Base-by-base conservation (phyloP, 2,888 invertebrate species). In the Junonia oenone region DNA sequence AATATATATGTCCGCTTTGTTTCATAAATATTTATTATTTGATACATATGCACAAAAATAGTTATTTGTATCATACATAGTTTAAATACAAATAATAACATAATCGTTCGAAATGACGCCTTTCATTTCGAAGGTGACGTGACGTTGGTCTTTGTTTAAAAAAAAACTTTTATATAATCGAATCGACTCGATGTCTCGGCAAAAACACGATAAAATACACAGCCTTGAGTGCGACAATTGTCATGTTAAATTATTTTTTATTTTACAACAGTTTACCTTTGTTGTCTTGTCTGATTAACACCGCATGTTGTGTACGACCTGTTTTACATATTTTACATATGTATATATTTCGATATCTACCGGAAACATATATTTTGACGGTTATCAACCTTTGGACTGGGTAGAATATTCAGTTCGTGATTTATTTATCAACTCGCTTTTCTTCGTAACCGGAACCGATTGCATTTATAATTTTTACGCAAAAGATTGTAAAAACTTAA, bases 211-310 rank as follows among this genome's bases (percentile, higher is more conserved):
- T 27, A 48, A 52, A 17, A 26, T 43, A 5, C 22, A 53, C 22
- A 53, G 13, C 57, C 54, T 57, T 57, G 57, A 40, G 26, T 22
- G 31, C 46, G 19, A 22, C 37, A 50, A 54, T 46, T 48, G 37
- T 29, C 43, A 15, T 45, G 38, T 17, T 38, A 38, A 38, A 17
- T 31, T n/a, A 15, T 17, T n/a, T 26, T 15, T 29, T 43, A 43
- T n/a, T n/a, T 35, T 45, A 6, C n/a, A 14, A 54, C 47, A 54
- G 38, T 38, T 4, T 14, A 15, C 31, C 14, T 22, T 22, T 35
- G 31, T n/a, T 26, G 22, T 22, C 26, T 17, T 38, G 38, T 38
- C 11, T 17, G 19, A 3, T 17, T 6, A 15, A 37, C 15, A 9
- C 1, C 37, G 37, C 35, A 17, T 15, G 9, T 15, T 37, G 14